These are phyloP conservation scores for Bombus balteatus DNA, from an alignment of 1,140 invertebrate genomes.

Conservation along the genomic window DNA sequence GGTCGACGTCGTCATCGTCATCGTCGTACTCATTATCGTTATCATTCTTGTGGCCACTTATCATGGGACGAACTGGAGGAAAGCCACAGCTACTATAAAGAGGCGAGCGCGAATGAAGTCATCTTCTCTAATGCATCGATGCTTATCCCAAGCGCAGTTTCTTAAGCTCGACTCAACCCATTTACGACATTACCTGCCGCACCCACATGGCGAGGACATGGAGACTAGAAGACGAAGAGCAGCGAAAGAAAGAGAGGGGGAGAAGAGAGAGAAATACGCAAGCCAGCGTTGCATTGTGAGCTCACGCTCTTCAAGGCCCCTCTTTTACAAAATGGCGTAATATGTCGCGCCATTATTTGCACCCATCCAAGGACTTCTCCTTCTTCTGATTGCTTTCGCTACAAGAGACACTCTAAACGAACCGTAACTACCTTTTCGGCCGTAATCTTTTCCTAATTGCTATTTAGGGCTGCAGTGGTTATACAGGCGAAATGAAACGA, in stretches of 20 bases:
- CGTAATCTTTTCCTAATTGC: slow-evolving; percentile 4
- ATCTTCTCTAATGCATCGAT: slow-evolving; percentile 76
- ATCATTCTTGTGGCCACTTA: slow-evolving; percentile 67
- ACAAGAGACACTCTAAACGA: slow-evolving; percentile 17
- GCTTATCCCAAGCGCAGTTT: slow-evolving; percentile 69
- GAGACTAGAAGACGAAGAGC: background rate
- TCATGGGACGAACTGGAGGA: slow-evolving; percentile 46
- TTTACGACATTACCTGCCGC: slow-evolving; percentile 66
- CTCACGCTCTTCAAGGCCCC: slow-evolving; percentile 39
- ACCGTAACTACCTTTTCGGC: slow-evolving; percentile 16
- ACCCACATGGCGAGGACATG: slow-evolving; percentile 39
- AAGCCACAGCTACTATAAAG: slow-evolving; percentile 16
- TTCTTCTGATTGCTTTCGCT: background rate
- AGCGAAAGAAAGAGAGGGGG: background rate
- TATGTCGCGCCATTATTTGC: slow-evolving; percentile 59
- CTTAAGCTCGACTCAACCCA: slow-evolving; percentile 64
- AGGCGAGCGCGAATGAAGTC: slow-evolving; percentile 72
- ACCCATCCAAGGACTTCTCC: slow-evolving; percentile 41
- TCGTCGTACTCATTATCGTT: slow-evolving; percentile 72
- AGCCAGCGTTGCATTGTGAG: slow-evolving; percentile 43
- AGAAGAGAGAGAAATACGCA: background rate
- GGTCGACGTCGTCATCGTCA: slow-evolving; percentile 49
- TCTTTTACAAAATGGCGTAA: slow-evolving; percentile 57
- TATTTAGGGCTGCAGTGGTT: background rate
- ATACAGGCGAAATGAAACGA: background rate